A percentile compares a stretch with the other conserved stretches of the same genome.
phyloP scores from a whole-genome alignment of 2,888 invertebrate genomes.

The Platerodrilus igneus region DNA sequence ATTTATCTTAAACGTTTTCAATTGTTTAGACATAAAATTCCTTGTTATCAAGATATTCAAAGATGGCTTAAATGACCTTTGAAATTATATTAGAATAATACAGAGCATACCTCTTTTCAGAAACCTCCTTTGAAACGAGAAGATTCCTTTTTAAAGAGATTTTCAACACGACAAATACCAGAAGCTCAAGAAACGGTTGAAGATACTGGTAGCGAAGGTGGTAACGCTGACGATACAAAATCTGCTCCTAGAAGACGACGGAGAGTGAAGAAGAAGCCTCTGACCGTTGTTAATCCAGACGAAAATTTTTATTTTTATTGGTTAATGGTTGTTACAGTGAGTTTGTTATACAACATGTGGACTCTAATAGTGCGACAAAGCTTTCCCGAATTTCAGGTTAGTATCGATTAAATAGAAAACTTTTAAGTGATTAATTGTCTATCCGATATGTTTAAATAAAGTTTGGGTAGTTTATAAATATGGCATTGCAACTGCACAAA shows the following conservation, averaged over 20 bases:
- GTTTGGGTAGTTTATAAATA: no score
- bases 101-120: no score
- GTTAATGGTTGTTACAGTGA: slow-evolving; percentile 82
- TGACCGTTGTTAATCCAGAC: slow-evolving; percentile 88
- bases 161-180: slow-evolving; percentile 87
- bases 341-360: slow-evolving; percentile 94
- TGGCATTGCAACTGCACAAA: no score
- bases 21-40: no score
- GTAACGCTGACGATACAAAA: slow-evolving; percentile 48
- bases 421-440: no score
- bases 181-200: slow-evolving; percentile 80
- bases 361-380: slow-evolving; percentile 92
- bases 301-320: slow-evolving; percentile 95
- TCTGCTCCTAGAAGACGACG: slow-evolving; percentile 55
- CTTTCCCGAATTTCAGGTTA: slow-evolving; percentile 79
- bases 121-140: slow-evolving; percentile 86
- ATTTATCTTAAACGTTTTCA: no score
- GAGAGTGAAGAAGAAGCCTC: slow-evolving; percentile 66
- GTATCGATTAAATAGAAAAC: no score
- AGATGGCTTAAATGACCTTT: no score
- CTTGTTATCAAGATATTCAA: no score
- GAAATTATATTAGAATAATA: no score
- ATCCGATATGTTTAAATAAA: no score
- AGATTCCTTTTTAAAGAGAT: slow-evolving; percentile 89
- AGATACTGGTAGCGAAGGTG: slow-evolving; percentile 54